A percentile compares a stretch with the other conserved stretches of the same genome.
Conservation (phyloP, 2,797 vertebrate species). For the Capromys pilorides region DNA sequence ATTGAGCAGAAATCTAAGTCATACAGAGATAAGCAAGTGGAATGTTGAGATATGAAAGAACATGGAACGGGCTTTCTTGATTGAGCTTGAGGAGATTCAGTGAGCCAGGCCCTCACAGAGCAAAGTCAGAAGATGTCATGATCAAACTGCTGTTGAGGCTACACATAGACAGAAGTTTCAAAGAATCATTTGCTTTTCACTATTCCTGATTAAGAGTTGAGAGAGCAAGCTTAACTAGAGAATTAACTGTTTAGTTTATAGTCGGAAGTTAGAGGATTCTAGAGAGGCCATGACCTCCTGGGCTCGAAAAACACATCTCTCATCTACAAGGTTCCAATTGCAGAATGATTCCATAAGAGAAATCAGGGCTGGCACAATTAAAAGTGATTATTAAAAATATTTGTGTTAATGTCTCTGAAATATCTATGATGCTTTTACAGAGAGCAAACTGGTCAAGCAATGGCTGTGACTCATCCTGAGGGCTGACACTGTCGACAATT, state of each 20-base stretch:
- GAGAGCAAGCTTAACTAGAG: neutral
- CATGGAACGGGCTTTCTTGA: neutral
- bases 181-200: neutral
- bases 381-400: neutral
- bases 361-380: neutral
- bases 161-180: neutral
- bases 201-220: neutral
- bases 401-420: neutral
- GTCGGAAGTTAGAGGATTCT: neutral
- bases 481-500: no score
- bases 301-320: neutral
- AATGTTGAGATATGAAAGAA: neutral
- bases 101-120: neutral
- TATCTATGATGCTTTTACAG: neutral
- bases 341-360: neutral
- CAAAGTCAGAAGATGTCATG: neutral
- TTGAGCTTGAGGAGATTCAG: neutral
- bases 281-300: neutral
- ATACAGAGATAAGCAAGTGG: neutral
- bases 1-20: neutral
- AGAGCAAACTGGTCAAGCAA: no score
- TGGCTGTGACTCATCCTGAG: no score
- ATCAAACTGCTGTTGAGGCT: neutral
- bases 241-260: neutral
- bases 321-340: neutral